phyloP scores from a whole-genome alignment of 2,888 invertebrate species.

The Sabellastarte sp. region DNA sequence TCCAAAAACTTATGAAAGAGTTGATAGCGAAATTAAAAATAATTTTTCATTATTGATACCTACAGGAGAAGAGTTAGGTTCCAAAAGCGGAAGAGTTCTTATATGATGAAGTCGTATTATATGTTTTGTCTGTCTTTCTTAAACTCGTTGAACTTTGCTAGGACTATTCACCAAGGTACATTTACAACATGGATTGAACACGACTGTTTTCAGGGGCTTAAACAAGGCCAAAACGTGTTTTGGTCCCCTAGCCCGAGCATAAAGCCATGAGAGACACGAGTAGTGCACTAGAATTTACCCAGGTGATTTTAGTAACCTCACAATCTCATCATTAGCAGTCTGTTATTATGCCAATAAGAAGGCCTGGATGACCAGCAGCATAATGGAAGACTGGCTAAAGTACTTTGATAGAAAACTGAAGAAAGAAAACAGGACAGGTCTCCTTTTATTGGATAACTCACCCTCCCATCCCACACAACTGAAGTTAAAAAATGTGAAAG shows the following conservation, averaged over 20 bases:
- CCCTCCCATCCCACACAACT: neutral
- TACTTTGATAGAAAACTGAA: neutral
- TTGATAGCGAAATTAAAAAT: no score
- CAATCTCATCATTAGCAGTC: neutral
- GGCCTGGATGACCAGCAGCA: neutral
- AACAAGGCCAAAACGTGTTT: conserved; percentile 25
- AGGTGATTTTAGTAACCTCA: neutral
- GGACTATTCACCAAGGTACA: conserved; percentile 20
- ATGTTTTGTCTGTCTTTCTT: no score
- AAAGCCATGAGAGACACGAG: no score
- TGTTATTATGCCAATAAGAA: neutral
- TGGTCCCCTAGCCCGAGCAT: no score
- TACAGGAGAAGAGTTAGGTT: no score
- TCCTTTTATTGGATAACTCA: neutral
- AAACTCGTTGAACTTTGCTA: conserved; percentile 6
- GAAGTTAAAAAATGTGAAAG: neutral
- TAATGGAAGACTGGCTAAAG: neutral
- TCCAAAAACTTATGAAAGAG: no score
- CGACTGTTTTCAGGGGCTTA: conserved; percentile 24
- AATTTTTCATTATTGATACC: no score
- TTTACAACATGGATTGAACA: no score
- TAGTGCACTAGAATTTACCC: conserved; percentile 13
- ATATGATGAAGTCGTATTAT: no score
- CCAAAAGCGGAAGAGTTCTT: no score
- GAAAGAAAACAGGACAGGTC: neutral